Evolutionary conservation across 2,113 vertebrate species (phyloP), one percentile per base, ranked within the genome.

Genomic region (Salvator merianae): DNA sequence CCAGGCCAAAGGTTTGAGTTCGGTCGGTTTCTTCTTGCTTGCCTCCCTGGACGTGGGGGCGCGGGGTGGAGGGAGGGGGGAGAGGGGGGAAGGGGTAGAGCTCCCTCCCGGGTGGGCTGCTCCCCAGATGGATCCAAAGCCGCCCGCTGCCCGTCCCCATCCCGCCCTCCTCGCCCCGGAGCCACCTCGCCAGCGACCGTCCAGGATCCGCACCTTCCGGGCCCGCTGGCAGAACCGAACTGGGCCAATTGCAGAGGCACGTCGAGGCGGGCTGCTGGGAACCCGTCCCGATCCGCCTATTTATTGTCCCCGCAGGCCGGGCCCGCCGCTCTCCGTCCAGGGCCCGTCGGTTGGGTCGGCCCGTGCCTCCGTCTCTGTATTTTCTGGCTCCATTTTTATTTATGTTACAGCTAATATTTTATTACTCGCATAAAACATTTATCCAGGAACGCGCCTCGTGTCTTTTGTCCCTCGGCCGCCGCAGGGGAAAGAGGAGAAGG

Each of bases 361-460:
- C 36, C 88, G 85, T 91, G 91, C 91, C 90, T 82, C 89, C 82
- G 87, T 90, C 91, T 91, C 83, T 65, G 92, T 90, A 81, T 95
- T 97, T 95, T 97, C 98, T 97, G 97, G 97, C 96, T 97, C 95
- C 97, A 97, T 98, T 98, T 97, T 97, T 59, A 98, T 99, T 99
- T 99, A 98, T 99, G 98, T 99, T 98, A 98, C 98, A 99, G 98
- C 99, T 97, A 95, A 98, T 99, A 99, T 99, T 99, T 99, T 99
- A 99, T 98, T 99, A 99, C 98, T 99, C 97, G 97, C 98, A 99
- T 99, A 99, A 99, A 99, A 97, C 97, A 97, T 98, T 98, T 98
- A 98, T 97, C 97, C 97, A 97, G 97, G 97, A 94, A 97, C 93
- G 96, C 89, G 97, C 97, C 96, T 99, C 96, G 91, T 98, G 98